These are phyloP conservation scores for Coendou prehensilis DNA, from an alignment of 2,797 vertebrate genomes.

Conservation along the genomic window DNA sequence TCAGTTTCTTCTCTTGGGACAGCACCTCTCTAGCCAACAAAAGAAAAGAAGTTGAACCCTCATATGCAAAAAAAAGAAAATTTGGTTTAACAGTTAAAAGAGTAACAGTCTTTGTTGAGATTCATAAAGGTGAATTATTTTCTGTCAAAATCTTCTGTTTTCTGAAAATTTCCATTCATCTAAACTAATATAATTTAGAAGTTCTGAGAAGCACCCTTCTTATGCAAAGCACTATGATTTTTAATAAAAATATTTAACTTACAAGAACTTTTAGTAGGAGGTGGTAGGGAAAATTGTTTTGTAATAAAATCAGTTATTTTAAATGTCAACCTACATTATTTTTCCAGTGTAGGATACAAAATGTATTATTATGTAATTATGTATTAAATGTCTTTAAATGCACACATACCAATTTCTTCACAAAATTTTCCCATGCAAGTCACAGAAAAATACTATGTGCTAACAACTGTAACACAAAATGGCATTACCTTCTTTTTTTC, in stretches of 20 bases:
- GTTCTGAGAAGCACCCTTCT: background rate
- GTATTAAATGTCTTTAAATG: background rate
- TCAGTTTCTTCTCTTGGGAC: background rate
- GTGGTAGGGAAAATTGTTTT: background rate
- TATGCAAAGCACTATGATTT: background rate
- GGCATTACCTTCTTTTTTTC: background rate
- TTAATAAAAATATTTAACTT: background rate
- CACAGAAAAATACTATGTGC: background rate
- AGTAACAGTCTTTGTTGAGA: background rate
- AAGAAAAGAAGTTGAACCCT: background rate
- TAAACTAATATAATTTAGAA: background rate
- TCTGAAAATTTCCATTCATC: background rate
- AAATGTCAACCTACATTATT: background rate
- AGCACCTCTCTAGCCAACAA: background rate
- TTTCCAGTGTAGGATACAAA: background rate
- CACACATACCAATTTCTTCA: background rate
- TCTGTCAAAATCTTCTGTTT: conserved; percentile 4
- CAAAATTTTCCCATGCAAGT: background rate
- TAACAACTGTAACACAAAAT: background rate
- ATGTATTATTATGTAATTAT: background rate
- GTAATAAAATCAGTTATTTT: background rate
- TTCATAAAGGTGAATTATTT: background rate
- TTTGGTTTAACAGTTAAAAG: background rate
- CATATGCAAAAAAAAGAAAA: background rate
- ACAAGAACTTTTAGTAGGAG: background rate